These are phyloP conservation scores for Ceratothoa steindachneri DNA, from an alignment of 2,888 invertebrate species.

Conservation along the genomic window DNA sequence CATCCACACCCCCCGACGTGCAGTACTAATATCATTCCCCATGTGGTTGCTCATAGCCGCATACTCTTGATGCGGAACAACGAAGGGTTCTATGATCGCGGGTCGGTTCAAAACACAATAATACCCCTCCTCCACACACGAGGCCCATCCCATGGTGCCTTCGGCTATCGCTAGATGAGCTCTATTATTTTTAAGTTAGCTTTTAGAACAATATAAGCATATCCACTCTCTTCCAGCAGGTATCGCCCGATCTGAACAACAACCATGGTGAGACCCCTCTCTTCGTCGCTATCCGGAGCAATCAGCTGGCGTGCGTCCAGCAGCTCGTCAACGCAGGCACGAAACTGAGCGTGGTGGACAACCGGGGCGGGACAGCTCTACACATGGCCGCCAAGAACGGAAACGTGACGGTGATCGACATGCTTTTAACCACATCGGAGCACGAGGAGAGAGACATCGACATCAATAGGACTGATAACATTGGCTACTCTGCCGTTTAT, in stretches of 20 bases:
- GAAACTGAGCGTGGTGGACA: slow-evolving; percentile 37
- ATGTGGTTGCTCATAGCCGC: too few species aligned
- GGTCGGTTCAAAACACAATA: too few species aligned
- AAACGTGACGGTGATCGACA: slow-evolving; percentile 47
- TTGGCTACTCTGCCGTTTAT: slow-evolving; percentile 45
- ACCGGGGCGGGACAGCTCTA: slow-evolving; percentile 43
- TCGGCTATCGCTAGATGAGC: too few species aligned
- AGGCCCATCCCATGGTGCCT: too few species aligned
- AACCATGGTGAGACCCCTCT: slow-evolving; percentile 46
- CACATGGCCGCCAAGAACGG: slow-evolving; percentile 47
- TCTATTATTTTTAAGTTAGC: too few species aligned
- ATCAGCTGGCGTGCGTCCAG: slow-evolving; percentile 46
- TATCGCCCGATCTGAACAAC: slow-evolving; percentile 41
- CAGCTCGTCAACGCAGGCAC: slow-evolving; percentile 46
- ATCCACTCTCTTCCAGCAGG: too few species aligned
- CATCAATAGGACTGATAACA: slow-evolving; percentile 44
- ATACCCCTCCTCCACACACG: too few species aligned
- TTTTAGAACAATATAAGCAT: too few species aligned
- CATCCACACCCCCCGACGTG: too few species aligned
- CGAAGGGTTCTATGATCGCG: too few species aligned
- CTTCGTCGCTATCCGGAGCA: slow-evolving; percentile 42
- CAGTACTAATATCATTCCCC: too few species aligned
- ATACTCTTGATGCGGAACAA: too few species aligned
- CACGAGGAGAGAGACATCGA: slow-evolving; percentile 39
- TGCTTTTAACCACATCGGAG: slow-evolving; percentile 43